Conservation (phyloP, 1,140 invertebrate genomes). For the Apis mellifera region DNA sequence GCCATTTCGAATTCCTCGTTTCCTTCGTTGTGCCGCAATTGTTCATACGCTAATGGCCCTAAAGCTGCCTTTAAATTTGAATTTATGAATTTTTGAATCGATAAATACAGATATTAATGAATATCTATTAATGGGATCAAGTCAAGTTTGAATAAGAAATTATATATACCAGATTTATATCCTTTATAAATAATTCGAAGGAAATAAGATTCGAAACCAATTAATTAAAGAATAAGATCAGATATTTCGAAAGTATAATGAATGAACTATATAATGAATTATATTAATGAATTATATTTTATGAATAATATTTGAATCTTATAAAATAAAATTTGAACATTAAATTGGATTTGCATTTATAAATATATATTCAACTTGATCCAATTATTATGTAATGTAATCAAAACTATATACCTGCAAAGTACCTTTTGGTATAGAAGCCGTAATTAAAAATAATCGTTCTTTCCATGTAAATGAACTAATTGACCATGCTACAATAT, state of each 20-base stretch:
- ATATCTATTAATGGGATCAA: neutral
- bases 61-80: conserved; percentile 70
- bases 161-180: no score
- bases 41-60: conserved; percentile 74
- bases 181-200: no score
- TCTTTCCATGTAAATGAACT: conserved; percentile 72
- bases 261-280: no score
- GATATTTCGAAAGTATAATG: no score
- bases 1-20: conserved; percentile 65
- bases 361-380: neutral
- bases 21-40: conserved; percentile 47
- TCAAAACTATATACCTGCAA: conserved; percentile 66
- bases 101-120: neutral
- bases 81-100: neutral
- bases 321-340: no score
- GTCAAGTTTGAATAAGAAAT: no score
- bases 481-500: conserved; percentile 52
- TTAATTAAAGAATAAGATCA: no score
- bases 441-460: conserved; percentile 69
- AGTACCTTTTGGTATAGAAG: conserved; percentile 75
- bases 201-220: no score
- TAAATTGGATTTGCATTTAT: no score
- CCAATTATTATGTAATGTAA: neutral
- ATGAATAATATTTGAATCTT: no score
- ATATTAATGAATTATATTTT: no score